Conservation (phyloP, 2,797 vertebrate genomes). For the Erpetoichthys calabaricus region DNA sequence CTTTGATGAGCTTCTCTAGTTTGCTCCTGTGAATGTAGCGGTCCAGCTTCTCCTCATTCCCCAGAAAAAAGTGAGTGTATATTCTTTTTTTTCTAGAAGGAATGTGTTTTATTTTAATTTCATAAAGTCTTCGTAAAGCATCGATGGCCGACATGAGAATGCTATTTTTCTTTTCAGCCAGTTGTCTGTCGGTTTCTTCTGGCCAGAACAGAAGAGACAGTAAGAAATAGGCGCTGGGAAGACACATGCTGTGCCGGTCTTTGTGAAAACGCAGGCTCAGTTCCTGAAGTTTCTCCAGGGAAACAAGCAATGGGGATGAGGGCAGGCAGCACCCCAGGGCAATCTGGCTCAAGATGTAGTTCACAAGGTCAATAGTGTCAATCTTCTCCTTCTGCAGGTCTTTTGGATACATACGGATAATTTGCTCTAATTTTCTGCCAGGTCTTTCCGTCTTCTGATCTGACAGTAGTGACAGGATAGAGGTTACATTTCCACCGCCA, state of each 20-base stretch:
- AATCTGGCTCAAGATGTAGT: conserved; percentile 43
- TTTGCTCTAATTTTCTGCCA: conserved; percentile 32
- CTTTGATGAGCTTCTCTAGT: conserved; percentile 38
- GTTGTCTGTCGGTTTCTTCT: conserved; percentile 29
- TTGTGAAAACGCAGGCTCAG: conserved; percentile 30
- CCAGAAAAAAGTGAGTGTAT: conserved; percentile 39
- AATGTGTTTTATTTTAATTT: conserved; percentile 30
- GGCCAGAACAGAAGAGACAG: conserved; percentile 52
- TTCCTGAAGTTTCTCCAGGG: conserved; percentile 25
- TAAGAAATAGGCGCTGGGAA: conserved; percentile 38
- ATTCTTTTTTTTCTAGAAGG: conserved; percentile 34
- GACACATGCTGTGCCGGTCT: conserved; percentile 14
- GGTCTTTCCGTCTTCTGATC: conserved; percentile 20
- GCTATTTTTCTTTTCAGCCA: conserved; percentile 20
- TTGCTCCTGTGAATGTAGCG: conserved; percentile 39
- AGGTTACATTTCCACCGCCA: conserved; percentile 42
- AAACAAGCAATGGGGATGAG: conserved; percentile 34
- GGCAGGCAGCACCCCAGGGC: conserved; percentile 36
- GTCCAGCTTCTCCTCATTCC: conserved; percentile 33
- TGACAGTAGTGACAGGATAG: conserved; percentile 39
- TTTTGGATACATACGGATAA: conserved; percentile 35
- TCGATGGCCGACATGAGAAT: conserved; percentile 34
- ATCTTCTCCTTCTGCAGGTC: conserved; percentile 11
- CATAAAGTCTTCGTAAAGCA: conserved; percentile 25
- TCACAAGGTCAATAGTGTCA: conserved; percentile 35